A percentile compares a stretch with the other conserved stretches of the same genome.
Evolutionary conservation across 2,113 vertebrate genomes (phyloP).

Genomic region (Cinclus mexicanus): DNA sequence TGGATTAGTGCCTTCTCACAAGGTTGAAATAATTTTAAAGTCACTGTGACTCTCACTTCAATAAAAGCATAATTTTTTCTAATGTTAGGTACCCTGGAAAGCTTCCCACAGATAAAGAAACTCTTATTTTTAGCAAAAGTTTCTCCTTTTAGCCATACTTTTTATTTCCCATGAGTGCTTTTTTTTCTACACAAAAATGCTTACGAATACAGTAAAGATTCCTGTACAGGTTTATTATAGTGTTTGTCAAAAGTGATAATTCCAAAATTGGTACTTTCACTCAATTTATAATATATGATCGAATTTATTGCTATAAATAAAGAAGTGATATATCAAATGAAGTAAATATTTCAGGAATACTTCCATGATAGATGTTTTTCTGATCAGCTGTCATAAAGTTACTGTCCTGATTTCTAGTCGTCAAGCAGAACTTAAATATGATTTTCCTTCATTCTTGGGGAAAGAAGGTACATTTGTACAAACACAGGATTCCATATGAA

Average conservation of each 20-base stretch:
- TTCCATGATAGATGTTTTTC: background rate
- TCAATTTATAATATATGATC: background rate
- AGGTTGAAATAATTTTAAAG: background rate
- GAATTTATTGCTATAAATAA: background rate
- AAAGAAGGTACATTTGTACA: background rate
- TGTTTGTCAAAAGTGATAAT: background rate
- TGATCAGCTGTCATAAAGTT: background rate
- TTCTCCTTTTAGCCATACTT: background rate
- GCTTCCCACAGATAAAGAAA: accelerated
- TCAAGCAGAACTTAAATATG: background rate
- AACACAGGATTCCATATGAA: background rate
- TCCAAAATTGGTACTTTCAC: background rate
- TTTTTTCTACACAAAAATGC: background rate
- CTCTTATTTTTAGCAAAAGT: background rate
- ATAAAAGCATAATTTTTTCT: background rate
- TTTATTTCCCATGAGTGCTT: background rate
- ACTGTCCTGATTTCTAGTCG: background rate
- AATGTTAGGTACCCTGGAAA: background rate
- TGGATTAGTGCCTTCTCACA: background rate
- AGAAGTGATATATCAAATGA: background rate
- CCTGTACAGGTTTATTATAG: background rate
- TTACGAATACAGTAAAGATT: background rate
- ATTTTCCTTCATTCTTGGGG: background rate
- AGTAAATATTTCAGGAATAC: background rate
- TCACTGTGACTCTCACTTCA: background rate